phyloP scores from a whole-genome alignment of 2,888 invertebrate species.

The Cetonia aurata region DNA sequence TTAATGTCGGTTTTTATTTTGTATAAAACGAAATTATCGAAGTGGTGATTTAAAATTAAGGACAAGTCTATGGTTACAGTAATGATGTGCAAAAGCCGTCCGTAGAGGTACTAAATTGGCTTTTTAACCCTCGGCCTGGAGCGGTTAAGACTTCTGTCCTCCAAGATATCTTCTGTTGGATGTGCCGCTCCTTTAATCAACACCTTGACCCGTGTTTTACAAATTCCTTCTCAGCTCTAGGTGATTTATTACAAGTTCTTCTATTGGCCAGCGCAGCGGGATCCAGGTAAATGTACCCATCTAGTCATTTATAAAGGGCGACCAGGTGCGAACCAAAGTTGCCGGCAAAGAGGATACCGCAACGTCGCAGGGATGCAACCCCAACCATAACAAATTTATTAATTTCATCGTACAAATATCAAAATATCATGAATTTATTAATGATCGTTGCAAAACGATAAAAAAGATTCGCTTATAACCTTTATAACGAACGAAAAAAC shows the following conservation, averaged over 20 bases:
- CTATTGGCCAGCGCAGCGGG: conserved; percentile 65
- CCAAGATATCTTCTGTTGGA: conserved; percentile 55
- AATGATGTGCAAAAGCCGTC: conserved; percentile 52
- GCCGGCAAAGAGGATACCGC: conserved; percentile 53
- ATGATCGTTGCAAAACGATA: conserved; percentile 25
- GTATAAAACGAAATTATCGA: conserved; percentile 29
- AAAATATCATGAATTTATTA: conserved; percentile 49
- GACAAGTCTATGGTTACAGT: conserved; percentile 43
- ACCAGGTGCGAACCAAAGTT: conserved; percentile 60
- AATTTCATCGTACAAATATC: conserved; percentile 54
- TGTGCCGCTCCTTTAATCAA: conserved; percentile 65
- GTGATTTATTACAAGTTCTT: conserved; percentile 66
- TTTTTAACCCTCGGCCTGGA: conserved; percentile 56
- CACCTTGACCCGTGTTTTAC: conserved; percentile 65
- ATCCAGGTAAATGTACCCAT: conserved; percentile 61
- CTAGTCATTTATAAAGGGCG: conserved; percentile 60
- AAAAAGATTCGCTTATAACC: no score
- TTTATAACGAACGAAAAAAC: no score
- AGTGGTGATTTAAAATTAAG: conserved; percentile 31
- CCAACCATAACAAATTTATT: conserved; percentile 60
- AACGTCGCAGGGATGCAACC: conserved; percentile 57
- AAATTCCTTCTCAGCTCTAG: conserved; percentile 64
- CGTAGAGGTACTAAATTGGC: conserved; percentile 54
- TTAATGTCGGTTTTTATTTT: not conserved
- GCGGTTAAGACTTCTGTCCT: conserved; percentile 55